phyloP scores from a whole-genome alignment of 2,797 vertebrate genomes.

The Spondyliosoma cantharus region DNA sequence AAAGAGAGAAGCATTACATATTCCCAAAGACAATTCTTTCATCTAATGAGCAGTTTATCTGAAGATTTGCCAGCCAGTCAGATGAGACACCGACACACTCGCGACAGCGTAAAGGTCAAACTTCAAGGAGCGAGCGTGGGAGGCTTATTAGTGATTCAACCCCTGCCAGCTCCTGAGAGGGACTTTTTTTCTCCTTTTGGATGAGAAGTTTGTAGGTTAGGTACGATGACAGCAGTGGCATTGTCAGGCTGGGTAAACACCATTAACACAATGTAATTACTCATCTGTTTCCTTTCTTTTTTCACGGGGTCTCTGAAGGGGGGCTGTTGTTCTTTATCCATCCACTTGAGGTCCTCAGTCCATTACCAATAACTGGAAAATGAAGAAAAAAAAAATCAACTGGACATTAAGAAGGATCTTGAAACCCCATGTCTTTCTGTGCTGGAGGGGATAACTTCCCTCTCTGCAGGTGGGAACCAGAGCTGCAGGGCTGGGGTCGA shows the following conservation, averaged over 20 bases:
- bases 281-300: neutral
- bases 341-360: slow-evolving; percentile 73
- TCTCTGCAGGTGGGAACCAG: slow-evolving; percentile 19
- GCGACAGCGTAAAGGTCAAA: slow-evolving; percentile 46
- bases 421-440: neutral
- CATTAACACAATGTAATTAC: slow-evolving; percentile 5
- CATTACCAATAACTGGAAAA: slow-evolving; percentile 23
- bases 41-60: slow-evolving; percentile 30
- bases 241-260: slow-evolving; percentile 11
- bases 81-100: slow-evolving; percentile 13
- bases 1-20: neutral
- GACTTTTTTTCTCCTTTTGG: neutral
- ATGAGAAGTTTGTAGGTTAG: slow-evolving; percentile 16
- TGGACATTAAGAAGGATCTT: neutral
- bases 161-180: slow-evolving; percentile 8
- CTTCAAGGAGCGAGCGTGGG: slow-evolving; percentile 21
- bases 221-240: neutral
- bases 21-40: slow-evolving; percentile 4
- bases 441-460: neutral
- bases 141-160: slow-evolving; percentile 25
- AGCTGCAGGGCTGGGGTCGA: neutral
- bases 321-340: slow-evolving; percentile 43
- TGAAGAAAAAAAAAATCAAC: neutral
- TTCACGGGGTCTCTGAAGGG: neutral
- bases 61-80: slow-evolving; percentile 23